These are phyloP conservation scores for Cryptus viduatorius DNA, from an alignment of 2,888 invertebrate species.

Conservation along the genomic window DNA sequence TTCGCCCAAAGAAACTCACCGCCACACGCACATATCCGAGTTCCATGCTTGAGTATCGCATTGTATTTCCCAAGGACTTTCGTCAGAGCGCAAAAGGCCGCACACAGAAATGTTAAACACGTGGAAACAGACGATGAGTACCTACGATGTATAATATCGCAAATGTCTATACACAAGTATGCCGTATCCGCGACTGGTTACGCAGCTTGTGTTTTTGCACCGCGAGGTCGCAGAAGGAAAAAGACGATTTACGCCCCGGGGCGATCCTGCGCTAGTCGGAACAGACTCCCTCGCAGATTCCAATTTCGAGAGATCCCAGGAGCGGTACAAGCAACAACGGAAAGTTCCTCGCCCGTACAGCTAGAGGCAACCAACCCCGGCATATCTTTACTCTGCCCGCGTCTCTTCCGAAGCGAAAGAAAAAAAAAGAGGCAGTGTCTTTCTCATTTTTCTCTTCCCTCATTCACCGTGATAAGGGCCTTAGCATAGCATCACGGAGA, in stretches of 20 bases:
- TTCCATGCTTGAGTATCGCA: constrained; percentile 3
- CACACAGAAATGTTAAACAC: background rate
- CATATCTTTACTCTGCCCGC: constrained; percentile 51
- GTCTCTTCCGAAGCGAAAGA: constrained; percentile 60
- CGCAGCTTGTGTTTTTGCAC: constrained; percentile 65
- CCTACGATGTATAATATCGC: constrained; percentile 43
- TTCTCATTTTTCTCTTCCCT: constrained; percentile 59
- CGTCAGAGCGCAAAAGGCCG: background rate
- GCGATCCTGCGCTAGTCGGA: constrained; percentile 63
- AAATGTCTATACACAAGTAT: constrained; percentile 50
- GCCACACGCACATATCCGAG: background rate
- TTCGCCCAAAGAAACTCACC: constrained; percentile 1
- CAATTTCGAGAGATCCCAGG: constrained; percentile 67
- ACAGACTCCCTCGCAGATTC: constrained; percentile 67
- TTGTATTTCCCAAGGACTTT: constrained; percentile 20
- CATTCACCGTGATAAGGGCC: constrained; percentile 61
- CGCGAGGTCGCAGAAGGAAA: constrained; percentile 32
- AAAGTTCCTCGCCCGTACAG: constrained; percentile 58
- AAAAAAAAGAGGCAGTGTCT: constrained; percentile 51
- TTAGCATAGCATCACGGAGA: constrained; percentile 56
- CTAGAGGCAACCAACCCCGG: constrained; percentile 56
- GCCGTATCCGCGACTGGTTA: constrained; percentile 50
- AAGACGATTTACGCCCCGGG: constrained; percentile 66
- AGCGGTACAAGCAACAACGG: constrained; percentile 61
- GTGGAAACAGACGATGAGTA: constrained; percentile 1